Evolutionary conservation across 1,140 invertebrate genomes (phyloP).

Genomic region (Oncopeltus fasciatus): DNA sequence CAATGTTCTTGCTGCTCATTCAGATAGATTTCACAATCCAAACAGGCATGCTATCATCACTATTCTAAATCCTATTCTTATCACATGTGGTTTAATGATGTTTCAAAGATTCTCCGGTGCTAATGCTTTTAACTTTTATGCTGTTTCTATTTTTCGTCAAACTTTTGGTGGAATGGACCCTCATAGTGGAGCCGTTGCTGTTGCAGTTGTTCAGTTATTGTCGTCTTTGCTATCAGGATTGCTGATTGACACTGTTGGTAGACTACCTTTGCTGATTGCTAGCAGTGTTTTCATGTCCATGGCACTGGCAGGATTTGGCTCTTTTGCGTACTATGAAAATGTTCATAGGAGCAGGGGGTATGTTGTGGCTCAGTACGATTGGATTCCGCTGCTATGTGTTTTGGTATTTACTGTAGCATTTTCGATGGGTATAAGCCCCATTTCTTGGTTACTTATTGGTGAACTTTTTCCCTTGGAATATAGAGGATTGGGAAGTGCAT

Average conservation of each 20-base stretch:
- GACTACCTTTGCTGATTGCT: conserved; percentile 59
- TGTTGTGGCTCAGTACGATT: conserved; percentile 37
- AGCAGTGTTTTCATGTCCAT: conserved; percentile 69
- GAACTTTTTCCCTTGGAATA: conserved; percentile 77
- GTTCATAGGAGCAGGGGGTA: conserved; percentile 20
- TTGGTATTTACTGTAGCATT: conserved; percentile 70
- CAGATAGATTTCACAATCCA: conserved; percentile 14
- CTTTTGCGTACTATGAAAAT: conserved; percentile 58
- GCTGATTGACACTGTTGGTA: conserved; percentile 61
- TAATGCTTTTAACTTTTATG: conserved; percentile 69
- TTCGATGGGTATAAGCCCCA: conserved; percentile 75
- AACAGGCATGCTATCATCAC: conserved; percentile 36
- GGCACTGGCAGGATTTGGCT: conserved; percentile 61
- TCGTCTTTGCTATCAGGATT: conserved; percentile 61
- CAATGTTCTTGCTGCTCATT: conserved; percentile 40
- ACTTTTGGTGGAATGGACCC: conserved; percentile 63
- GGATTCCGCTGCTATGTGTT: conserved; percentile 68
- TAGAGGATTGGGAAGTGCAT: conserved; percentile 63
- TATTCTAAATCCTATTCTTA: conserved; percentile 50
- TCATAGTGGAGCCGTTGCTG: conserved; percentile 64
- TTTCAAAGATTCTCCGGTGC: conserved; percentile 71
- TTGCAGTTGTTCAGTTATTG: conserved; percentile 59
- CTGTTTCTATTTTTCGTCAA: conserved; percentile 62
- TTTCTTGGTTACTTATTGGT: conserved; percentile 73
- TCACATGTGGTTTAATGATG: conserved; percentile 70